Evolutionary conservation across 2,113 vertebrate genomes (phyloP).

Genomic region (Gasterosteus nipponicus): DNA sequence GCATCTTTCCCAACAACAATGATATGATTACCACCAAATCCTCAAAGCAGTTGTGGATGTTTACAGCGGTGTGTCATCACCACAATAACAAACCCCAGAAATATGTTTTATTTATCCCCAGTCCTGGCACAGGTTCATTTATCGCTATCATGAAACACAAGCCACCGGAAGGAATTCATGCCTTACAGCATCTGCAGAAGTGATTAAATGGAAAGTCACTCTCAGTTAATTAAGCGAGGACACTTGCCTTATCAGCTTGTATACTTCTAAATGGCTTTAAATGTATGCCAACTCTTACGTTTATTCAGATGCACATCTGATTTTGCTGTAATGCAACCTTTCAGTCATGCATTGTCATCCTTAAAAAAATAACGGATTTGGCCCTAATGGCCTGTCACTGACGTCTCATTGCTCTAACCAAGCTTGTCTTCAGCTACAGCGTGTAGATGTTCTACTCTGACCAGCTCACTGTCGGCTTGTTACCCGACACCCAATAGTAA

Average conservation of each 20-base stretch:
- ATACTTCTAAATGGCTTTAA: constrained; percentile 21
- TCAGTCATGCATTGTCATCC: background rate
- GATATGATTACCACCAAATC: constrained; percentile 67
- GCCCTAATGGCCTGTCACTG: background rate
- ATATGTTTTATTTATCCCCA: constrained; percentile 57
- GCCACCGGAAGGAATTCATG: constrained; percentile 48
- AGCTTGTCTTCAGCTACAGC: background rate
- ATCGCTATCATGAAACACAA: constrained; percentile 32
- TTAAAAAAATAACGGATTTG: background rate
- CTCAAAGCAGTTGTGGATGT: constrained; percentile 68
- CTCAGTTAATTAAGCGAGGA: constrained; percentile 35
- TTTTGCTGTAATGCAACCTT: background rate
- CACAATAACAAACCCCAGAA: constrained; percentile 49
- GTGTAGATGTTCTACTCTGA: background rate
- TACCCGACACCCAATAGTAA: background rate
- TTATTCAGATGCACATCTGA: background rate
- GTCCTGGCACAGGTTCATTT: constrained; percentile 44
- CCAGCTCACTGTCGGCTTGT: too few species aligned
- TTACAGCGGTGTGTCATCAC: constrained; percentile 66
- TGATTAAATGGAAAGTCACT: constrained; percentile 49
- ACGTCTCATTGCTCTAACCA: background rate
- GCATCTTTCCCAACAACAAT: constrained; percentile 66
- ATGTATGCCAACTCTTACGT: background rate
- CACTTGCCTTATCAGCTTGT: constrained; percentile 14
- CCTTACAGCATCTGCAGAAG: constrained; percentile 46